phyloP scores from a whole-genome alignment of 2,113 vertebrate genomes.

The Cololabis saira region DNA sequence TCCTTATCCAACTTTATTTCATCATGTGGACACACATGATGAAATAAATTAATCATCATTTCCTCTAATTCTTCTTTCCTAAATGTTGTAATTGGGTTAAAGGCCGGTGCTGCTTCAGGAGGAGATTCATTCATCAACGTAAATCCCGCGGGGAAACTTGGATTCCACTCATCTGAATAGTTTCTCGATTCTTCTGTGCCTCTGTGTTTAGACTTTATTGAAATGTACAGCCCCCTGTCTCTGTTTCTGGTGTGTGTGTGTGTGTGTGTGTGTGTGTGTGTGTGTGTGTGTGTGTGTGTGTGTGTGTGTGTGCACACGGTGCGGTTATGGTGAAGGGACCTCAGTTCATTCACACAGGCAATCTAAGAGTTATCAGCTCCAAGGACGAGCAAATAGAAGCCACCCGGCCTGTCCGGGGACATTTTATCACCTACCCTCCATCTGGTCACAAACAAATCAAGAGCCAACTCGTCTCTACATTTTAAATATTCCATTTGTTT shows the following conservation, averaged over 20 bases:
- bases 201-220: background rate
- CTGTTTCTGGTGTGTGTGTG: conserved; percentile 6
- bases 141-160: no score
- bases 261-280: conserved; percentile 18
- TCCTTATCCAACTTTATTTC: no score
- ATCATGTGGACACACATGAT: no score
- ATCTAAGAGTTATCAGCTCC: conserved; percentile 83
- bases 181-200: background rate
- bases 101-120: no score
- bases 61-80: no score
- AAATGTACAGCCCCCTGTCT: background rate
- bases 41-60: no score
- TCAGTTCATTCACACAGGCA: conserved; percentile 84
- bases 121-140: no score
- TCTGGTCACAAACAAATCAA: conserved; percentile 77
- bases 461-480: conserved; percentile 55
- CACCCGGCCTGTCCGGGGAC: conserved; percentile 67
- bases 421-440: conserved; percentile 75
- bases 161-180: background rate
- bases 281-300: conserved; percentile 23
- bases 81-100: no score
- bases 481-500: conserved; percentile 5
- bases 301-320: conserved; percentile 35
- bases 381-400: conserved; percentile 85
- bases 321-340: conserved; percentile 82